Conservation (phyloP, 1,140 invertebrate species). For the Bombus difficillimus region DNA sequence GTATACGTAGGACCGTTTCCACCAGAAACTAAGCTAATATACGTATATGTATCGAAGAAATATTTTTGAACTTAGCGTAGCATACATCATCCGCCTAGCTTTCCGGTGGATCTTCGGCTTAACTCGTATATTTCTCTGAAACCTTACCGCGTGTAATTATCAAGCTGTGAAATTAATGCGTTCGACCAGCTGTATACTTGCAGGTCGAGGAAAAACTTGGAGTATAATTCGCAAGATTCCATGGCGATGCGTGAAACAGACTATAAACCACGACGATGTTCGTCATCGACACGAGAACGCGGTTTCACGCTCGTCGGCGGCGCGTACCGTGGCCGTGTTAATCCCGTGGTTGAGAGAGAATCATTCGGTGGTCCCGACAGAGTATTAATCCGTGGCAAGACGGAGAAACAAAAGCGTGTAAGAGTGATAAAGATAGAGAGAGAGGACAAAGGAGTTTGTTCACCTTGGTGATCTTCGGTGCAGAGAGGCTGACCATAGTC, state of each 20-base stretch:
- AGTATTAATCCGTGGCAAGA: conserved; percentile 24
- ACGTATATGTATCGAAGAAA: too few relatives aligned
- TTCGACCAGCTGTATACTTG: not conserved
- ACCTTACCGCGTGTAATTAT: not conserved
- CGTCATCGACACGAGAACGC: not conserved
- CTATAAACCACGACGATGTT: not conserved
- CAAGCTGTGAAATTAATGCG: not conserved
- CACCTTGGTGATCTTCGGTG: conserved; percentile 42
- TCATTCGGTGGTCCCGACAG: not conserved
- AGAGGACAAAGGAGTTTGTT: conserved; percentile 32
- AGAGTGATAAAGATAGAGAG: not conserved
- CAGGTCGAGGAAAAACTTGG: too few relatives aligned
- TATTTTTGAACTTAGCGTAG: too few relatives aligned
- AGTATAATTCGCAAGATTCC: not conserved
- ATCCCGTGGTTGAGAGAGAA: not conserved
- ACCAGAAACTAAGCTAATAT: too few relatives aligned
- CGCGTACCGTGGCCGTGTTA: not conserved
- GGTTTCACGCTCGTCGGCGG: not conserved
- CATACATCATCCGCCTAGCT: too few relatives aligned
- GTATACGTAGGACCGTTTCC: too few relatives aligned
- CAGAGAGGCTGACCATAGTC: conserved; percentile 14
- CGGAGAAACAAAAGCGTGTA: not conserved
- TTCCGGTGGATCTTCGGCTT: too few relatives aligned
- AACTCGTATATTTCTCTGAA: not conserved
- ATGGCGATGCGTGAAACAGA: not conserved